These are phyloP conservation scores for Gopherus evgoodei DNA, from an alignment of 2,113 vertebrate genomes.

Conservation along the genomic window DNA sequence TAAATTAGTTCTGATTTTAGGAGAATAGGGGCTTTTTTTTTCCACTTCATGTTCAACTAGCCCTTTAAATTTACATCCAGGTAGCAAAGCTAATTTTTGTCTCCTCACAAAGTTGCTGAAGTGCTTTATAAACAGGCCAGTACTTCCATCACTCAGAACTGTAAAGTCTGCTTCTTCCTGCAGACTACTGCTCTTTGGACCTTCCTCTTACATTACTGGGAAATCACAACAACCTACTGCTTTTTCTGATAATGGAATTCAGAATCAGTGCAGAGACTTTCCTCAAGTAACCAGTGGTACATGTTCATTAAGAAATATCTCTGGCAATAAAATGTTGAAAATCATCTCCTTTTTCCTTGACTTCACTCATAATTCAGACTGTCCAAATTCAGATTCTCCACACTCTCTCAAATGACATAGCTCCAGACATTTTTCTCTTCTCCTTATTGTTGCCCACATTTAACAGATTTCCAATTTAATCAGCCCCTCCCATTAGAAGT, in stretches of 20 bases:
- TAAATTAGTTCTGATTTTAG: not conserved
- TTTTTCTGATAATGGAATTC: conserved; percentile 8
- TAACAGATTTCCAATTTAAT: not conserved
- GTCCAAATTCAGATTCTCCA: not conserved
- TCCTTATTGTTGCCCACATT: not conserved
- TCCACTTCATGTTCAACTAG: not conserved
- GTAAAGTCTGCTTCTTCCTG: not conserved
- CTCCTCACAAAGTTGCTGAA: not conserved
- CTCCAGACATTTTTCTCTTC: not conserved
- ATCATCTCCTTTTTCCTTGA: not conserved
- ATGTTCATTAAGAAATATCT: not conserved
- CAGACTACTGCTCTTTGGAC: not conserved
- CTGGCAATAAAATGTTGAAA: not conserved
- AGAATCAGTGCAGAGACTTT: not conserved
- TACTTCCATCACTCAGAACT: not conserved
- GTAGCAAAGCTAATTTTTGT: conserved; percentile 22
- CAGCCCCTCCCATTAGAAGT: not conserved
- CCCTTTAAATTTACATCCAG: not conserved
- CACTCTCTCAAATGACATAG: not conserved
- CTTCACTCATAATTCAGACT: not conserved
- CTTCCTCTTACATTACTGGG: not conserved
- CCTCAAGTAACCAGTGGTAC: not conserved
- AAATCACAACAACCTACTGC: not conserved
- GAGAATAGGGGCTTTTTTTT: not conserved
- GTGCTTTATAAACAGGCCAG: not conserved